These are phyloP conservation scores for Piscicola geometra DNA, from an alignment of 2,888 invertebrate genomes.

Conservation along the genomic window DNA sequence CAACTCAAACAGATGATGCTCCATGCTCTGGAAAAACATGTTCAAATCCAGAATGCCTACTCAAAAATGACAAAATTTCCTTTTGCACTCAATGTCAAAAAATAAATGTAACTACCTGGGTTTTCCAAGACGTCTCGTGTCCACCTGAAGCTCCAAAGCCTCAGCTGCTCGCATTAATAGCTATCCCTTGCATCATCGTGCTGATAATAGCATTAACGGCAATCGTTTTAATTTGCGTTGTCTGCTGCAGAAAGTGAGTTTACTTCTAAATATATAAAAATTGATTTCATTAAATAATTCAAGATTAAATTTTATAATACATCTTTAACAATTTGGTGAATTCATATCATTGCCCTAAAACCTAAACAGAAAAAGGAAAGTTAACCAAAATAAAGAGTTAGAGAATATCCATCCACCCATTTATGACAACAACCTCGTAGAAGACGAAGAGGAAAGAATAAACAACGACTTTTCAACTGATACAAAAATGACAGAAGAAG, in stretches of 20 bases:
- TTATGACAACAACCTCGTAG: background rate
- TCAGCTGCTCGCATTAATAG: constrained; percentile 6
- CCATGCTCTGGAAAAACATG: background rate
- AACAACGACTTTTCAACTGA: background rate
- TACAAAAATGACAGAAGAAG: background rate
- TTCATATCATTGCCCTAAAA: too few species aligned
- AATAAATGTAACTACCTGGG: background rate
- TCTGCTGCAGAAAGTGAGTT: too few species aligned
- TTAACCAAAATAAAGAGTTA: too few species aligned
- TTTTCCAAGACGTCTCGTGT: background rate
- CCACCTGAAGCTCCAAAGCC: background rate
- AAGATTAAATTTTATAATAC: too few species aligned
- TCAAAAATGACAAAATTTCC: background rate
- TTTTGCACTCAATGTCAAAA: background rate
- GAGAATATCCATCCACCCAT: background rate
- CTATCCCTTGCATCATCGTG: constrained; percentile 20
- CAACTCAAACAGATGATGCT: background rate
- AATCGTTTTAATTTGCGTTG: background rate
- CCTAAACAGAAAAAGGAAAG: too few species aligned
- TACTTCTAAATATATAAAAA: too few species aligned
- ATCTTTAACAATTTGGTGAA: too few species aligned
- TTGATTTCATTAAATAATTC: too few species aligned
- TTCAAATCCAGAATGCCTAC: background rate
- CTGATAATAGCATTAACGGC: background rate
- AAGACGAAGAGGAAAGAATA: background rate